Conservation (phyloP, 1,140 invertebrate species). For the Drosophila trapezifrons region DNA sequence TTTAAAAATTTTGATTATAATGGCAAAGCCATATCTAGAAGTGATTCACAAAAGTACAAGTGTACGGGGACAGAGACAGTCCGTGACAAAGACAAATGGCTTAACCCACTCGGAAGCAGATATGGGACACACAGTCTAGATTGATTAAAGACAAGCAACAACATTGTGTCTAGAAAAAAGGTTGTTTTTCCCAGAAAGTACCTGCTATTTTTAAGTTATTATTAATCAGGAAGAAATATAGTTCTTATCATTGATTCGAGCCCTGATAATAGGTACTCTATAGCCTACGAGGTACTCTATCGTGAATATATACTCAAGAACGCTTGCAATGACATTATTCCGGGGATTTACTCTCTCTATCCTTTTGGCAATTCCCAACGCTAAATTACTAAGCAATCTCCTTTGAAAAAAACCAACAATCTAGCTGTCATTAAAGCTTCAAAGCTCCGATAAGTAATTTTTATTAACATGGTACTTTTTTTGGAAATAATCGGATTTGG, state of each 20-base stretch:
- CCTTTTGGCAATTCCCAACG: slow-evolving; percentile 4
- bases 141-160: slow-evolving; percentile 31
- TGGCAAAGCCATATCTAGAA: slow-evolving; percentile 10
- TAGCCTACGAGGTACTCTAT: too few relatives aligned
- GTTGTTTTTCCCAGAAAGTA: slow-evolving; percentile 4
- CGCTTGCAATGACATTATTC: not conserved
- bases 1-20: slow-evolving; percentile 20
- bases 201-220: slow-evolving; percentile 24
- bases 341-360: slow-evolving; percentile 24
- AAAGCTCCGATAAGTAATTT: slow-evolving; percentile 14
- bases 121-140: slow-evolving; percentile 9
- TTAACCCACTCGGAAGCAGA: slow-evolving; percentile 7
- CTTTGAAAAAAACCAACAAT: not conserved
- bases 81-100: slow-evolving; percentile 31
- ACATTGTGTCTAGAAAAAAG: not conserved
- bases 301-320: not conserved
- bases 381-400: not conserved
- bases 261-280: not conserved
- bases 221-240: slow-evolving; percentile 23
- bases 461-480: not conserved
- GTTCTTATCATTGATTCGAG: slow-evolving; percentile 11
- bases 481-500: not conserved
- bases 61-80: not conserved
- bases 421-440: not conserved
- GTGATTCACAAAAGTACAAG: not conserved